These are phyloP conservation scores for Drosophila putrida DNA, from an alignment of 2,888 invertebrate species.

Conservation along the genomic window DNA sequence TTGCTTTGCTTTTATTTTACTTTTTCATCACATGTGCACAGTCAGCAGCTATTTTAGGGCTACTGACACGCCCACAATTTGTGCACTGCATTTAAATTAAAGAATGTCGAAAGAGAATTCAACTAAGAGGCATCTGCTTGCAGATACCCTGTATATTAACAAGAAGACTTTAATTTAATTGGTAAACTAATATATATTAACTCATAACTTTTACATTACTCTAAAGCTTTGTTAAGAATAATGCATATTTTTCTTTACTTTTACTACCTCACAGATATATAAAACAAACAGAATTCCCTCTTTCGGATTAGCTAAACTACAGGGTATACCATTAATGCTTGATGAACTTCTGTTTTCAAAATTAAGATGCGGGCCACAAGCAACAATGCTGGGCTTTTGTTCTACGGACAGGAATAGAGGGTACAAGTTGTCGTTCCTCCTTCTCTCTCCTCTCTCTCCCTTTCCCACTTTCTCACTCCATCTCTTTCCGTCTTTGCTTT, in stretches of 20 bases:
- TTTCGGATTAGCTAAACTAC: neutral
- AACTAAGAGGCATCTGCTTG: neutral
- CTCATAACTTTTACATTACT: too few species aligned
- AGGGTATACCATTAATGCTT: constrained; percentile 34
- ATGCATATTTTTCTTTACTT: too few species aligned
- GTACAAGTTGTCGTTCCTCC: constrained; percentile 17
- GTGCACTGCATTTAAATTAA: constrained; percentile 63
- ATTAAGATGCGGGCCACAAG: constrained; percentile 35
- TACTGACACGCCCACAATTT: constrained; percentile 44
- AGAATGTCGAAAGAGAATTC: constrained; percentile 1
- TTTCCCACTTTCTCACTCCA: neutral
- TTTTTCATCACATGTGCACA: constrained; percentile 41
- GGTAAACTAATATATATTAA: too few species aligned
- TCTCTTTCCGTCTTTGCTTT: neutral
- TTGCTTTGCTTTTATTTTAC: constrained; percentile 26
- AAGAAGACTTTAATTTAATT: too few species aligned
- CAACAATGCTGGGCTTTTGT: constrained; percentile 18
- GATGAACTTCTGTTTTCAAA: constrained; percentile 39
- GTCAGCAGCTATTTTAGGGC: constrained; percentile 54
- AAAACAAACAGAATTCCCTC: neutral
- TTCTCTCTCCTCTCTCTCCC: neutral
- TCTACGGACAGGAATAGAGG: neutral
- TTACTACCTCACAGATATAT: neutral
- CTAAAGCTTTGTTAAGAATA: too few species aligned
- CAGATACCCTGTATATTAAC: constrained; percentile 16